Base-by-base conservation (phyloP, 2,113 vertebrate species). In the Anser cygnoides region DNA sequence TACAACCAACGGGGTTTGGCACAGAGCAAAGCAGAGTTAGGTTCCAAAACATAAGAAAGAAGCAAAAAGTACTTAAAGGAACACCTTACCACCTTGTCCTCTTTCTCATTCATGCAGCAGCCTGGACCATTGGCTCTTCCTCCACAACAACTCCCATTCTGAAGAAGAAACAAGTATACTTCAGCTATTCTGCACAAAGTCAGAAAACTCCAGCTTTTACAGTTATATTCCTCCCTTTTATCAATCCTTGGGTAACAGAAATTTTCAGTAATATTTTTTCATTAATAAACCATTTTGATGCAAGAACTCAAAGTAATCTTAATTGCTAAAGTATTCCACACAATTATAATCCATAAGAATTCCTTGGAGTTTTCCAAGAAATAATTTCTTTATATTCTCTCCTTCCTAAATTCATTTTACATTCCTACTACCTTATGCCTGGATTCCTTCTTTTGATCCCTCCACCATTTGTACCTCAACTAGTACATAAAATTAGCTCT, bases 141-240 rank as follows among this genome's bases (percentile, higher is more conserved):
- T 31, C 98, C 98, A 77, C 99, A 99, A 93, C 99, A 99, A 1
- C 97, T 97, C 1, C 93, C 87, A 83, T 93, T 97, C 98, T 98
- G 84, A 75, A 85, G 63, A 85, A 72, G 73, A 26, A 95, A 94
- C 11, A 89, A 68, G 44, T 13, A 88, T 3, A 4, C 3, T 76
- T 80, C 57, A 90, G 31, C n/a, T 58, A 15, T 46, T 84, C 66
- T 54, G 55, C 35, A 61, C 17, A 26, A 41, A 73, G 15, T 31
- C 68, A 88, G 49, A 88, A 65, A 13, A 70, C 25, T 78, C 23
- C 28, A 25, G 11, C 14, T 91, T 84, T 52, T 52, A 84, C 26
- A 87, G 33, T 25, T 49, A 46, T 33, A 29, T 57, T 87, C 28
- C 20, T 81, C 25, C 44, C 17, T 81, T 77, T 23, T 41, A 66